Conservation (phyloP, 2,113 vertebrate genomes). For the Myrmecobius fasciatus region DNA sequence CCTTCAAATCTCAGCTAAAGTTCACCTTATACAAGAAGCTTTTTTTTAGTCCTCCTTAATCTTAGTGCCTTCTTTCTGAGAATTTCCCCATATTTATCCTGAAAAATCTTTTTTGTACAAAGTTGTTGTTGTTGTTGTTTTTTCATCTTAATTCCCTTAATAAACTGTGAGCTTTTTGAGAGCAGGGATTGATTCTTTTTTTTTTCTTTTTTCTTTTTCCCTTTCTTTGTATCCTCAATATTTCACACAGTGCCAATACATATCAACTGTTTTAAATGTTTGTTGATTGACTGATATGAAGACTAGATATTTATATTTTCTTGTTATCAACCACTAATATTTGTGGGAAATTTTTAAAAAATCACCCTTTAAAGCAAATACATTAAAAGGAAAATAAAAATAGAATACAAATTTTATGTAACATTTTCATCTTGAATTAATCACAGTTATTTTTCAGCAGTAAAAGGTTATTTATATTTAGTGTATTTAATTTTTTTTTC, state of each 20-base stretch:
- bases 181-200: background rate
- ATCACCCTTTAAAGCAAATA: slow-evolving; percentile 60
- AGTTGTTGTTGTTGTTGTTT: too few relatives aligned
- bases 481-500: slow-evolving; percentile 67
- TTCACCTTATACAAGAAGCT: background rate
- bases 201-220: background rate
- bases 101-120: background rate
- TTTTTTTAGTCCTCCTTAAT: background rate
- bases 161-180: background rate
- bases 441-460: slow-evolving; percentile 60
- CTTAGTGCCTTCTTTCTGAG: background rate
- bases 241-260: background rate
- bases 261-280: background rate
- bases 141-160: background rate
- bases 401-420: slow-evolving; percentile 33
- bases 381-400: slow-evolving; percentile 58
- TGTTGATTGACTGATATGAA: background rate
- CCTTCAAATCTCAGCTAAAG: background rate
- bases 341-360: slow-evolving; percentile 52
- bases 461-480: slow-evolving; percentile 76
- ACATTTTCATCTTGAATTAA: slow-evolving; percentile 76
- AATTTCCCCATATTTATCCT: background rate
- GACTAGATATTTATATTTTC: background rate
- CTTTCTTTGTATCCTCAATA: background rate
- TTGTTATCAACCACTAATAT: background rate